Percentiles rank a stretch among this genome's conserved stretches.
These are phyloP conservation scores for Suillia variegata DNA, from an alignment of 2,888 invertebrate species.

Conservation along the genomic window DNA sequence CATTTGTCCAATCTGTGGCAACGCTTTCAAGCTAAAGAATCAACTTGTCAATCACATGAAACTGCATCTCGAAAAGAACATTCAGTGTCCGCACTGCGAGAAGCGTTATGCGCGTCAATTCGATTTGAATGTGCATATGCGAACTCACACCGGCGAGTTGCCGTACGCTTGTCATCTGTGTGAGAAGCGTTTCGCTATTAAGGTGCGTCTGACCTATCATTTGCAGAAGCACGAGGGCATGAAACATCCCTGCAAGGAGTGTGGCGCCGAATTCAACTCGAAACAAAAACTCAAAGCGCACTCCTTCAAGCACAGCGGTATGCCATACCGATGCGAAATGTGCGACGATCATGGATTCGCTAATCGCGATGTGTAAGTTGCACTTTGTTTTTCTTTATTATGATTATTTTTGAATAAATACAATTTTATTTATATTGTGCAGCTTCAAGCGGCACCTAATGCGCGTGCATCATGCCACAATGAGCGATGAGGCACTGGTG, in stretches of 20 bases:
- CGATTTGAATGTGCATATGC: conserved; percentile 40
- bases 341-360: conserved; percentile 38
- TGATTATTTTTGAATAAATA: background rate
- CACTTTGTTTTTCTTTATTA: no score
- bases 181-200: conserved; percentile 41
- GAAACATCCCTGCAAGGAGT: conserved; percentile 42
- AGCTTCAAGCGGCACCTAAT: conserved; percentile 36
- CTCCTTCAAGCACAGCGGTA: conserved; percentile 41
- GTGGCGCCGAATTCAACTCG: conserved; percentile 39
- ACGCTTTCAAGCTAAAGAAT: conserved; percentile 36
- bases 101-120: conserved; percentile 42
- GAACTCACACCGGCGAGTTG: conserved; percentile 38
- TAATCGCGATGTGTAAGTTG: conserved; percentile 35
- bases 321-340: conserved; percentile 39
- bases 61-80: conserved; percentile 39
- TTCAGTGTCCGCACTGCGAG: conserved; percentile 38
- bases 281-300: conserved; percentile 39
- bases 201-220: conserved; percentile 43
- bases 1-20: conserved; percentile 36
- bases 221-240: conserved; percentile 41
- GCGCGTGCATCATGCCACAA: conserved; percentile 32
- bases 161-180: conserved; percentile 42
- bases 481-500: conserved; percentile 33
- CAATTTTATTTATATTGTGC: no score
- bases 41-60: conserved; percentile 41